Conservation (phyloP, 1,140 invertebrate species). For the Bicyclus anynana region DNA sequence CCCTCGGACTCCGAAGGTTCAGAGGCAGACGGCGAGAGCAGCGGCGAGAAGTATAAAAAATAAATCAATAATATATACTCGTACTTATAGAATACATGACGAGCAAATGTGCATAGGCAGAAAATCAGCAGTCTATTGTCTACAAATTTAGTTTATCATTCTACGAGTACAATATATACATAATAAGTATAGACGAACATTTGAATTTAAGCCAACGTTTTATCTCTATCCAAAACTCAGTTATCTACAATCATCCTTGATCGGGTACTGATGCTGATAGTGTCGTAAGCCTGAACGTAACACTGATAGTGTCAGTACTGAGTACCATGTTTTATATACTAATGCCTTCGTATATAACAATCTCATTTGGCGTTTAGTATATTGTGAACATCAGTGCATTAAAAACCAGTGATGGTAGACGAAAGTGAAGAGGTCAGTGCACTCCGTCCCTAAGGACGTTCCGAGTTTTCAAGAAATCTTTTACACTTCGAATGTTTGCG, state of each 20-base stretch:
- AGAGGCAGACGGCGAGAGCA: constrained; percentile 81
- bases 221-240: constrained; percentile 29
- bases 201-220: constrained; percentile 16
- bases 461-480: constrained; percentile 13
- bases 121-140: too few relatives aligned
- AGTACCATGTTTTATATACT: not conserved
- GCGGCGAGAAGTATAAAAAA: constrained; percentile 89
- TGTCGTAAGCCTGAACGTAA: constrained; percentile 13
- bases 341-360: too few relatives aligned
- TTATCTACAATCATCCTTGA: constrained; percentile 51
- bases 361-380: too few relatives aligned
- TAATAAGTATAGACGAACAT: not conserved
- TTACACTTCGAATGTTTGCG: constrained; percentile 8
- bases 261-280: constrained; percentile 31
- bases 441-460: constrained; percentile 22
- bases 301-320: constrained; percentile 9
- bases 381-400: too few relatives aligned
- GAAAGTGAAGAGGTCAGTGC: constrained; percentile 41
- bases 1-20: constrained; percentile 80
- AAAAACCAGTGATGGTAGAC: constrained; percentile 28
- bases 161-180: not conserved
- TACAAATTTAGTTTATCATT: not conserved
- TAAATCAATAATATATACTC: too few relatives aligned
- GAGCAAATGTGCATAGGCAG: too few relatives aligned
- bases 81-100: too few relatives aligned